Conservation (phyloP, 2,888 invertebrate genomes). For the Aporophyla nigra region DNA sequence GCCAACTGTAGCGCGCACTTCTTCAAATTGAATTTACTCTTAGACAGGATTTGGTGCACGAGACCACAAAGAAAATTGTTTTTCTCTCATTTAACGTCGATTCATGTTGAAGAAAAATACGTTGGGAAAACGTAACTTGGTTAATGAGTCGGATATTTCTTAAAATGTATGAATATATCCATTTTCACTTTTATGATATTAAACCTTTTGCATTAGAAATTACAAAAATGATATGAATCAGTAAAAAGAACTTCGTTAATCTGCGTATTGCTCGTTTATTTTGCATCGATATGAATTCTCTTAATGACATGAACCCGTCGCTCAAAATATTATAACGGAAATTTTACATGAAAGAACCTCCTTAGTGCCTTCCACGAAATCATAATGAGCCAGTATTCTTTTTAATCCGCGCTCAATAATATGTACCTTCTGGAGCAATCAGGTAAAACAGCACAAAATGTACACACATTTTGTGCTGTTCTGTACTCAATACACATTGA, state of each 20-base stretch:
- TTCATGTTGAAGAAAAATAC: slow-evolving; percentile 29
- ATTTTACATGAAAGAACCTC: not conserved
- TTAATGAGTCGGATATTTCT: slow-evolving; percentile 5
- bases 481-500: too few species aligned
- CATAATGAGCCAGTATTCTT: not conserved
- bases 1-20: slow-evolving; percentile 69
- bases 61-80: slow-evolving; percentile 69
- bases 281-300: not conserved
- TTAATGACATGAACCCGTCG: not conserved
- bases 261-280: slow-evolving; percentile 1
- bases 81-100: slow-evolving; percentile 53
- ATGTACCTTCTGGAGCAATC: not conserved
- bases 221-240: not conserved
- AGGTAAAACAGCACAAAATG: not conserved
- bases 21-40: slow-evolving; percentile 78
- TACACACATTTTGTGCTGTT: too few species aligned
- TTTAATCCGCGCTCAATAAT: not conserved
- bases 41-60: slow-evolving; percentile 68
- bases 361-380: not conserved
- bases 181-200: not conserved
- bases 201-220: not conserved
- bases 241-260: not conserved
- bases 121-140: not conserved
- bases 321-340: not conserved
- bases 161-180: not conserved